Percentiles rank a stretch among this genome's conserved stretches.
These are phyloP conservation scores for Silurus asotus DNA, from an alignment of 2,113 vertebrate genomes.

Conservation along the genomic window DNA sequence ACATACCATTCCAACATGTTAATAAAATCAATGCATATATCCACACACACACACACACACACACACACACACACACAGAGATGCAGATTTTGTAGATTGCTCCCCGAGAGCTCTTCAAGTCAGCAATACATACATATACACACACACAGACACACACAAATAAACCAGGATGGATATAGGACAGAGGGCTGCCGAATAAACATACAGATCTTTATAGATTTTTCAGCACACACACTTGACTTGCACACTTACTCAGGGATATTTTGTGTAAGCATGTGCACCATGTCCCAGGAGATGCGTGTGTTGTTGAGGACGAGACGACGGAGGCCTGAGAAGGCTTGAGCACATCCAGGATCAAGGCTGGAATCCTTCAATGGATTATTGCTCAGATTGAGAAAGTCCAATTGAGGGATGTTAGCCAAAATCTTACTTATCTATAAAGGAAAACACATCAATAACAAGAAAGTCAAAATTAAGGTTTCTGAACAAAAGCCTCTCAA, in stretches of 20 bases:
- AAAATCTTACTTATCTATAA: slow-evolving; percentile 93
- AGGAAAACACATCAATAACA: slow-evolving; percentile 33
- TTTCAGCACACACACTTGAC: not conserved
- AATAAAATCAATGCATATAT: not conserved
- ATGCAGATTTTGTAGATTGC: not conserved
- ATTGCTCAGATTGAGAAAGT: slow-evolving; percentile 97
- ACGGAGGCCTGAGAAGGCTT: slow-evolving; percentile 84
- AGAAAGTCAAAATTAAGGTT: not conserved
- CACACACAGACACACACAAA: not conserved
- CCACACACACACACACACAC: slow-evolving; percentile 2
- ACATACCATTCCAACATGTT: not conserved
- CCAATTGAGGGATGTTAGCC: slow-evolving; percentile 90
- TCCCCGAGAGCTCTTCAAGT: not conserved
- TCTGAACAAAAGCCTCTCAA: not conserved
- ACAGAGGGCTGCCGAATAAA: not conserved
- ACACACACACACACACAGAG: not conserved
- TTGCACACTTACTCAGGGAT: slow-evolving; percentile 83
- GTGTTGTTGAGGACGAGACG: slow-evolving; percentile 97
- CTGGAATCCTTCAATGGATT: slow-evolving; percentile 88
- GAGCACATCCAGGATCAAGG: slow-evolving; percentile 82
- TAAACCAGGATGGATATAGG: not conserved
- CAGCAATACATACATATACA: not conserved
- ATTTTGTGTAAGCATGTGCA: slow-evolving; percentile 87
- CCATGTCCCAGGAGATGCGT: slow-evolving; percentile 91
- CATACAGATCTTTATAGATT: not conserved